phyloP scores from a whole-genome alignment of 2,888 invertebrate genomes.

The Geophilus truncorum region DNA sequence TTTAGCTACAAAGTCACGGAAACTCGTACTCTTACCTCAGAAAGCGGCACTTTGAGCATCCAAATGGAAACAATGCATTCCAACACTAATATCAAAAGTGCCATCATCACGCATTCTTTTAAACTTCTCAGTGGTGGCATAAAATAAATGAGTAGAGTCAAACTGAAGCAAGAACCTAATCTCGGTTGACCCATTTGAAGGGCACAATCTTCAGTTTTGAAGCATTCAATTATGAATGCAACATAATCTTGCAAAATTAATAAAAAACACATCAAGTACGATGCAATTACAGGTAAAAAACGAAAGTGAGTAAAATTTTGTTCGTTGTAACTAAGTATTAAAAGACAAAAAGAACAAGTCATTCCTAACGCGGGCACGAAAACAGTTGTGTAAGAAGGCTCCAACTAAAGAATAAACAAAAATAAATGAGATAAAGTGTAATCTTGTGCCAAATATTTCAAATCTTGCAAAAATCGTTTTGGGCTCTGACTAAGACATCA shows the following conservation, averaged over 20 bases:
- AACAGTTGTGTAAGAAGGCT: neutral
- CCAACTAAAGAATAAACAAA: neutral
- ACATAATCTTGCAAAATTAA: neutral
- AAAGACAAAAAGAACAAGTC: neutral
- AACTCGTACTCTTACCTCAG: neutral
- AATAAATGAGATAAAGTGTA: too few species aligned
- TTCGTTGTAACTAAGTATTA: neutral
- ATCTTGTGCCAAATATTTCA: too few species aligned
- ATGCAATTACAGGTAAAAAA: neutral
- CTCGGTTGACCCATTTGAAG: neutral
- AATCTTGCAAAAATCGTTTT: too few species aligned
- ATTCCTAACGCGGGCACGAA: neutral
- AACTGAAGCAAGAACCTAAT: neutral
- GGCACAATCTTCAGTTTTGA: neutral
- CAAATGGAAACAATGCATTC: neutral
- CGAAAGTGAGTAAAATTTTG: neutral
- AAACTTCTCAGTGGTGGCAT: neutral
- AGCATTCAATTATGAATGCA: neutral
- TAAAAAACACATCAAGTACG: neutral
- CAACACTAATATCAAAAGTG: neutral
- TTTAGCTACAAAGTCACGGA: too few species aligned
- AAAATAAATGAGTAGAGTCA: neutral
- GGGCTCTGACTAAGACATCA: too few species aligned
- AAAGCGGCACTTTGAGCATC: neutral
- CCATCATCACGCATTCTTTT: neutral